Conservation (phyloP, 2,113 vertebrate genomes). For the Halcyon senegalensis region DNA sequence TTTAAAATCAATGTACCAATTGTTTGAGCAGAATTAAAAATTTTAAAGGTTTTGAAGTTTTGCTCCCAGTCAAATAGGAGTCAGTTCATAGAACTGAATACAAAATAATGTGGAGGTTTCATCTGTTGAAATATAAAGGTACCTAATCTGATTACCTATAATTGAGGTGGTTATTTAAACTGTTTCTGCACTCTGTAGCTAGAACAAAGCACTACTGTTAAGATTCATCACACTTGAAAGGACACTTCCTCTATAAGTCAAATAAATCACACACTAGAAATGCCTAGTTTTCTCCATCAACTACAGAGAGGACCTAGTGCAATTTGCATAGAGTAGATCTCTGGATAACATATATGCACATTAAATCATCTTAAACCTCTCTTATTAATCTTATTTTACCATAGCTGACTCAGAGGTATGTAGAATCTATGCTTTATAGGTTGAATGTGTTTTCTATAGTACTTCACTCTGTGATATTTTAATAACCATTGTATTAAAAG, state of each 20-base stretch:
- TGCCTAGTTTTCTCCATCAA: background rate
- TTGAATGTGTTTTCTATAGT: background rate
- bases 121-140: background rate
- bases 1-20: background rate
- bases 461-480: background rate
- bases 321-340: background rate
- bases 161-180: background rate
- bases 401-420: background rate
- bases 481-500: background rate
- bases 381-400: background rate
- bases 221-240: background rate
- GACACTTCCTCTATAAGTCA: background rate
- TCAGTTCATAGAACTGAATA: background rate
- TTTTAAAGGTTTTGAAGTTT: background rate
- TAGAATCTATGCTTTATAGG: background rate
- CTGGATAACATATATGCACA: background rate
- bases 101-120: background rate
- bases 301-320: background rate
- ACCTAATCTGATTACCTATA: background rate
- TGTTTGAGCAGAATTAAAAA: background rate
- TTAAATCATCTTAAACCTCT: background rate
- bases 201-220: background rate
- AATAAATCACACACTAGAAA: background rate
- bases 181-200: background rate
- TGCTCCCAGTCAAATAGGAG: background rate